These are phyloP conservation scores for Thryonomys swinderianus DNA, from an alignment of 2,113 vertebrate species.

Conservation along the genomic window DNA sequence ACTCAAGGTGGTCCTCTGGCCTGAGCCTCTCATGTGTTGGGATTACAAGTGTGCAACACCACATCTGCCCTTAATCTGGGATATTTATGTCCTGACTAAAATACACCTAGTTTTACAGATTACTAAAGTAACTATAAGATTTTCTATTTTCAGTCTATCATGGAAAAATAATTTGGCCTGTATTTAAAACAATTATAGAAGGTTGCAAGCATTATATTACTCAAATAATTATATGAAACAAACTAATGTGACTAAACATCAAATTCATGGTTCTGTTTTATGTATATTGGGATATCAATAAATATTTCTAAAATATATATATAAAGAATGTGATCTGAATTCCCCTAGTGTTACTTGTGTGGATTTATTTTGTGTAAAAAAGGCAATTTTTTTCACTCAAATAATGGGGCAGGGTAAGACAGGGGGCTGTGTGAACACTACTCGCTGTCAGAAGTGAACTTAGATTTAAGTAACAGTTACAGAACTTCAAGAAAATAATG, in stretches of 20 bases:
- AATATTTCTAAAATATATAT: conserved; percentile 51
- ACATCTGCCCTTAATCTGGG: neutral
- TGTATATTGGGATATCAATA: neutral
- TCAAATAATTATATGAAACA: conserved; percentile 49
- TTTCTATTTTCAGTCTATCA: conserved; percentile 31
- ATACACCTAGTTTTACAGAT: conserved; percentile 35
- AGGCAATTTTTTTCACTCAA: conserved; percentile 51
- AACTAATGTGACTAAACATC: conserved; percentile 57
- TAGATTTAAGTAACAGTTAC: conserved; percentile 32
- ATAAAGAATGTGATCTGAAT: conserved; percentile 45
- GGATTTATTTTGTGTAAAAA: conserved; percentile 41
- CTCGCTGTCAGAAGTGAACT: neutral
- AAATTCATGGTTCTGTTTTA: conserved; percentile 25
- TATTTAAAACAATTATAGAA: conserved; percentile 52
- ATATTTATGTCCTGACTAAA: conserved; percentile 5
- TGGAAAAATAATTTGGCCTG: conserved; percentile 6
- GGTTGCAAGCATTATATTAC: conserved; percentile 9
- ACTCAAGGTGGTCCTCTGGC: too few relatives aligned
- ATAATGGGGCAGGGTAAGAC: neutral
- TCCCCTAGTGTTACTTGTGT: neutral
- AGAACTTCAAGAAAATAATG: conserved; percentile 49
- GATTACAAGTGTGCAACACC: neutral
- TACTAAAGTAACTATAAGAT: conserved; percentile 43
- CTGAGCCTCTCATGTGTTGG: neutral
- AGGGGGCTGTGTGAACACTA: conserved; percentile 31